Percentiles rank a stretch among this genome's conserved stretches.
Conservation (phyloP, 2,797 vertebrate species). For the Scyliorhinus canicula region DNA sequence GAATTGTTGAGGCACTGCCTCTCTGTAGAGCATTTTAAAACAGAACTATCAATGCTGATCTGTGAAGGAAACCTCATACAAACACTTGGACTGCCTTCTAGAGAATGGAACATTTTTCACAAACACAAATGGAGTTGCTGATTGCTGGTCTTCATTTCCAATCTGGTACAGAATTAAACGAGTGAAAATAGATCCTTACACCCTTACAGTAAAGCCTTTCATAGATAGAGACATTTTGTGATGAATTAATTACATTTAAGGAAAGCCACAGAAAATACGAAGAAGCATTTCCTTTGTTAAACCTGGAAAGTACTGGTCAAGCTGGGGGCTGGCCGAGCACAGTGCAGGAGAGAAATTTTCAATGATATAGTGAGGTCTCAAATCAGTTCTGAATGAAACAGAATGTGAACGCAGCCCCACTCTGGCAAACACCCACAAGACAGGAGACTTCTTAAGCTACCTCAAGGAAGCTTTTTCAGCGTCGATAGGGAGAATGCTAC, state of each 20-base stretch:
- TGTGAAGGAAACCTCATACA: background rate
- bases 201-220: background rate
- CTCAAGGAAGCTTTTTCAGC: background rate
- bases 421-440: background rate
- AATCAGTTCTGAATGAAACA: background rate
- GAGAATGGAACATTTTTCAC: background rate
- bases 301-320: background rate
- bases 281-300: background rate
- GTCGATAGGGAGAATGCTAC: background rate
- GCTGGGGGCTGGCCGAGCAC: background rate
- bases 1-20: background rate
- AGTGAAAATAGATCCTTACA: background rate
- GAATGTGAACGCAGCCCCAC: background rate
- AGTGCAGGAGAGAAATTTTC: background rate
- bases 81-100: background rate
- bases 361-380: background rate
- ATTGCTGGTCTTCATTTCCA: background rate
- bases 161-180: background rate
- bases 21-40: conserved; percentile 17
- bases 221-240: background rate
- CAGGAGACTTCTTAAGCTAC: background rate
- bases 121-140: background rate
- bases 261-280: background rate
- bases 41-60: background rate
- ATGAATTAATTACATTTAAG: background rate